Percentiles rank a stretch among this genome's conserved stretches.
Evolutionary conservation across 2,888 invertebrate genomes (phyloP).

Genomic region (Aspidapion aeneum): DNA sequence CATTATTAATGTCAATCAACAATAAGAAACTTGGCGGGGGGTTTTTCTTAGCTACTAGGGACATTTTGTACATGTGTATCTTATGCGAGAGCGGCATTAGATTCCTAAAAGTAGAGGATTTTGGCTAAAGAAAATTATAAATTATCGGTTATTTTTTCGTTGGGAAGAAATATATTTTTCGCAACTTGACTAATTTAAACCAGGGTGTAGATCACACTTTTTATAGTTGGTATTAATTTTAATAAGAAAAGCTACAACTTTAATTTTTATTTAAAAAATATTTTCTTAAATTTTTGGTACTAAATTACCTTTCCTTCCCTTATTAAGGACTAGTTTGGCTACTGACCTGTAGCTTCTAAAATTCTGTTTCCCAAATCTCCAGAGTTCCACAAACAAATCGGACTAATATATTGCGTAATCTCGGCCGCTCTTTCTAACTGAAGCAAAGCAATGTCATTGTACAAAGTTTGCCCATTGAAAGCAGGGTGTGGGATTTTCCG

Average conservation of each 20-base stretch:
- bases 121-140: no score
- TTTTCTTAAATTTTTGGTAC: neutral
- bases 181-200: no score
- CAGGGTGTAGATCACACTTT: no score
- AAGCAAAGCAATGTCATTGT: conserved; percentile 54
- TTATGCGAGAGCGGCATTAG: no score
- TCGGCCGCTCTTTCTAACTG: conserved; percentile 42
- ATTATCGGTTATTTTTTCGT: no score
- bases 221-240: neutral
- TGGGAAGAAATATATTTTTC: no score
- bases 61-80: no score
- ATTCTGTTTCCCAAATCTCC: conserved; percentile 22
- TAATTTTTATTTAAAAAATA: neutral
- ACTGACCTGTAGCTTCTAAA: conserved; percentile 23
- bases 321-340: neutral
- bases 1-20: no score
- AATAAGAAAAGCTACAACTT: neutral
- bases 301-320: neutral
- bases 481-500: conserved; percentile 45
- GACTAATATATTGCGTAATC: conserved; percentile 46
- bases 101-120: no score
- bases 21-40: no score
- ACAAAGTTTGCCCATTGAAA: conserved; percentile 45
- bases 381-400: conserved; percentile 44
- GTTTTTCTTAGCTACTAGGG: no score